A percentile compares a stretch with the other conserved stretches of the same genome.
phyloP scores from a whole-genome alignment of 2,888 invertebrate species.

The Galerucella calmariensis region DNA sequence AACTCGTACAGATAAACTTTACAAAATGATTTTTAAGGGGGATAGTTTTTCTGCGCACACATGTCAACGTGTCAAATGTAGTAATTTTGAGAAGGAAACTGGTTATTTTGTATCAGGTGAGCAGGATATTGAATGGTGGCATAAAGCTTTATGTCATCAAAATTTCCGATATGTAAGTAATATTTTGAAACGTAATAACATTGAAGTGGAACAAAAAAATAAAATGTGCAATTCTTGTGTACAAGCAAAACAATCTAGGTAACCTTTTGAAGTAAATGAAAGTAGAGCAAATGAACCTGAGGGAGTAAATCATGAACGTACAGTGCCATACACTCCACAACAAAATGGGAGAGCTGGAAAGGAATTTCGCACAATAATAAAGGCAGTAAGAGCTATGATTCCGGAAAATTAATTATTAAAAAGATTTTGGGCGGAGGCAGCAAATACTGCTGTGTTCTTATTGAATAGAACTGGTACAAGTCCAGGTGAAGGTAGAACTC shows the following conservation, averaged over 20 bases:
- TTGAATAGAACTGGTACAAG: too few species aligned
- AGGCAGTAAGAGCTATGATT: too few species aligned
- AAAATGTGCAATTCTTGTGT: too few species aligned
- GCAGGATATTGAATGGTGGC: neutral
- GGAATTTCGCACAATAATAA: too few species aligned
- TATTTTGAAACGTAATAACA: conserved; percentile 15
- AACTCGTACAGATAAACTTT: too few species aligned
- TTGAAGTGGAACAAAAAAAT: conserved; percentile 22
- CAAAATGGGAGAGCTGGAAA: too few species aligned
- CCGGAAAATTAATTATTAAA: too few species aligned
- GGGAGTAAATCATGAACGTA: conserved; percentile 16
- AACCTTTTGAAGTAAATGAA: neutral
- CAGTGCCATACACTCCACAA: too few species aligned
- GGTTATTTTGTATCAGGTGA: neutral
- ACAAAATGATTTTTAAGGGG: neutral
- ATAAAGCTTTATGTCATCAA: conserved; percentile 35
- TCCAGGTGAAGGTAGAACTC: too few species aligned
- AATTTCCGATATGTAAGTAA: conserved; percentile 37
- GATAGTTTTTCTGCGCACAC: neutral
- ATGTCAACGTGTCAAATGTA: neutral
- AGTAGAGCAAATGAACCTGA: conserved; percentile 25
- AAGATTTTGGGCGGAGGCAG: too few species aligned
- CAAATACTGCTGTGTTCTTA: too few species aligned
- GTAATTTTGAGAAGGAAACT: neutral
- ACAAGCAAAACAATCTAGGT: too few species aligned